These are phyloP conservation scores for Scaptodrosophila latifasciaeformis DNA, from an alignment of 2,888 invertebrate species.

Conservation along the genomic window DNA sequence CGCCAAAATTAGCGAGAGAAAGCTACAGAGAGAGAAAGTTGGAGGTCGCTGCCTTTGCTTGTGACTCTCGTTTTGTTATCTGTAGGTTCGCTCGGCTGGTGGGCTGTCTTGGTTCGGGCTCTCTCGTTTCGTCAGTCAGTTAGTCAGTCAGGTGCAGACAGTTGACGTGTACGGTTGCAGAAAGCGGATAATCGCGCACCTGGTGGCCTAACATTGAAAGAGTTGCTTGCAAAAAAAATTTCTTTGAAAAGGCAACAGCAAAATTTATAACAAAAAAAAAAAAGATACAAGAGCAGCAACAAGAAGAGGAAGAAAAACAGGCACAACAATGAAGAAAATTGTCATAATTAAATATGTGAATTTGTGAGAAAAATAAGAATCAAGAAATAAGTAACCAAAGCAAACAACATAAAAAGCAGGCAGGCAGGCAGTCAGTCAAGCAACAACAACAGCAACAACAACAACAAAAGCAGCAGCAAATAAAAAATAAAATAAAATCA, in stretches of 20 bases:
- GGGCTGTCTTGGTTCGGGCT: slow-evolving; percentile 29
- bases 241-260: not conserved
- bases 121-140: slow-evolving; percentile 19
- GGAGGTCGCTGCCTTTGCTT: too few relatives aligned
- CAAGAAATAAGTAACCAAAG: slow-evolving; percentile 10
- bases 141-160: slow-evolving; percentile 74
- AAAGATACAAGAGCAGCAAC: slow-evolving; percentile 14
- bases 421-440: slow-evolving; percentile 14
- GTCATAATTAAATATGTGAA: too few relatives aligned
- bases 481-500: slow-evolving; percentile 20
- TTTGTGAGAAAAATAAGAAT: slow-evolving; percentile 21
- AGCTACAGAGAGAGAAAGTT: too few relatives aligned
- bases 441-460: slow-evolving; percentile 9
- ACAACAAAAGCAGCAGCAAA: slow-evolving; percentile 10
- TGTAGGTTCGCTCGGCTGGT: not conserved
- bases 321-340: slow-evolving; percentile 22
- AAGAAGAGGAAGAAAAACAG: slow-evolving; percentile 10
- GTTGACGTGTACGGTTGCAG: slow-evolving; percentile 73
- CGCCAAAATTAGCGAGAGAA: too few relatives aligned
- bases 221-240: slow-evolving; percentile 34
- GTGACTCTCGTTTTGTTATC: too few relatives aligned
- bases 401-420: slow-evolving; percentile 18
- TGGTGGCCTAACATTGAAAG: slow-evolving; percentile 22
- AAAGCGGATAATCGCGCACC: slow-evolving; percentile 54
- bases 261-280: slow-evolving; percentile 17